A percentile compares a stretch with the other conserved stretches of the same genome.
Conservation (phyloP, 2,797 vertebrate species). For the Coranthus polyacanthus region DNA sequence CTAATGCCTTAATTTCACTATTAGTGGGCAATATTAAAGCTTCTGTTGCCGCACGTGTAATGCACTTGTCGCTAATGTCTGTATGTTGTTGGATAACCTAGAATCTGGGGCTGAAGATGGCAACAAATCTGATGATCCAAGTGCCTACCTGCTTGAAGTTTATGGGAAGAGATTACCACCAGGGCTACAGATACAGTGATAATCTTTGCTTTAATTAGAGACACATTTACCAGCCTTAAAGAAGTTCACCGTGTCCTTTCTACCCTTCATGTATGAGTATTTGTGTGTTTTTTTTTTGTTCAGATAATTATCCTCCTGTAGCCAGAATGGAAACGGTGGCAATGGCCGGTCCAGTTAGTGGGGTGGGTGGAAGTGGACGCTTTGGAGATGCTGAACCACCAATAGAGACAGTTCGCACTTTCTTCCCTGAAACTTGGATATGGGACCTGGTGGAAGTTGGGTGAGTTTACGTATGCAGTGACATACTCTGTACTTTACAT, state of each 20-base stretch:
- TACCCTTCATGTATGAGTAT: not conserved
- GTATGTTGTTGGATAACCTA: constrained; percentile 41
- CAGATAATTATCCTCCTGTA: not conserved
- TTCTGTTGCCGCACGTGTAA: not conserved
- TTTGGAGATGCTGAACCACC: accelerated
- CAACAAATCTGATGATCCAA: constrained; percentile 69
- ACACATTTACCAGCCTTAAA: not conserved
- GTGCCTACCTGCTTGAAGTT: constrained; percentile 65
- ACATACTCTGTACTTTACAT: too few species aligned
- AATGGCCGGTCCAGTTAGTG: too few species aligned
- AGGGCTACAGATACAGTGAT: not conserved
- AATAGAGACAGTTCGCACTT: constrained; percentile 62
- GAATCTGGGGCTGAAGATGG: constrained; percentile 78
- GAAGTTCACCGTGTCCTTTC: not conserved
- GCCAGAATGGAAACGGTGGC: not conserved
- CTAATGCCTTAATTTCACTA: too few species aligned
- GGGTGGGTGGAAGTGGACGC: accelerated
- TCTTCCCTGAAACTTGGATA: constrained; percentile 85
- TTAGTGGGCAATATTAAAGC: too few species aligned
- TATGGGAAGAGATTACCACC: constrained; percentile 59
- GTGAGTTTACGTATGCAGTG: constrained; percentile 58
- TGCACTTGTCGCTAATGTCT: not conserved
- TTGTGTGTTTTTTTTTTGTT: not conserved
- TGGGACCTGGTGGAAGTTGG: constrained; percentile 80
- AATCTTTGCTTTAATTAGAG: not conserved